Percentiles rank a stretch among this genome's conserved stretches.
Evolutionary conservation across 2,888 invertebrate genomes (phyloP).

Genomic region (Portevinia maculata): DNA sequence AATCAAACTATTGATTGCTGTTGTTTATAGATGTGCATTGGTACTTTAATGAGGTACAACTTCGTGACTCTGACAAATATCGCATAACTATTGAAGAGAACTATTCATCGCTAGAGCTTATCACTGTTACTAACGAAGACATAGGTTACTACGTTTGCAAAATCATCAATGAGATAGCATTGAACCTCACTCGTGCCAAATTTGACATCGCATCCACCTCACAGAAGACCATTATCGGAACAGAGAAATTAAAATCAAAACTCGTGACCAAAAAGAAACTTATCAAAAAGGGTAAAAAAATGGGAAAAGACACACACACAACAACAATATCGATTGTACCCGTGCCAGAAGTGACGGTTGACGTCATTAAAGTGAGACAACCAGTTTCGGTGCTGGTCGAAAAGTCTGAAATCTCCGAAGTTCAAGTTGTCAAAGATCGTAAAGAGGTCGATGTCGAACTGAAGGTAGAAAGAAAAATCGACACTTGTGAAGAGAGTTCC

Average conservation of each 20-base stretch:
- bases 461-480: constrained; percentile 51
- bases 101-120: constrained; percentile 88
- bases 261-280: constrained; percentile 83
- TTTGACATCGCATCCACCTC: constrained; percentile 86
- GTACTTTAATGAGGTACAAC: constrained; percentile 92
- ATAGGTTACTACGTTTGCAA: constrained; percentile 92
- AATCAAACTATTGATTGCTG: constrained; percentile 41
- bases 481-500: constrained; percentile 39
- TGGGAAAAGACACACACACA: constrained; percentile 74
- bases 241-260: constrained; percentile 83
- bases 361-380: constrained; percentile 77
- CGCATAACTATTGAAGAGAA: constrained; percentile 89
- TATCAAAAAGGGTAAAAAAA: constrained; percentile 77
- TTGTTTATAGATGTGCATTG: constrained; percentile 89
- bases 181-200: constrained; percentile 90
- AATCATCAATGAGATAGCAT: constrained; percentile 93
- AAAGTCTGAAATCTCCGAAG: constrained; percentile 83
- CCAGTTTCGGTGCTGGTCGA: constrained; percentile 80
- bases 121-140: constrained; percentile 86
- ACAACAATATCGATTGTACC: constrained; percentile 79
- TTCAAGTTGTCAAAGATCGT: constrained; percentile 83
- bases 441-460: constrained; percentile 78
- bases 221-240: constrained; percentile 82
- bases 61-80: constrained; percentile 89
- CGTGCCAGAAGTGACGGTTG: constrained; percentile 78